Conservation (phyloP, 2,797 vertebrate genomes). For the Neosilurus hyrtlii region DNA sequence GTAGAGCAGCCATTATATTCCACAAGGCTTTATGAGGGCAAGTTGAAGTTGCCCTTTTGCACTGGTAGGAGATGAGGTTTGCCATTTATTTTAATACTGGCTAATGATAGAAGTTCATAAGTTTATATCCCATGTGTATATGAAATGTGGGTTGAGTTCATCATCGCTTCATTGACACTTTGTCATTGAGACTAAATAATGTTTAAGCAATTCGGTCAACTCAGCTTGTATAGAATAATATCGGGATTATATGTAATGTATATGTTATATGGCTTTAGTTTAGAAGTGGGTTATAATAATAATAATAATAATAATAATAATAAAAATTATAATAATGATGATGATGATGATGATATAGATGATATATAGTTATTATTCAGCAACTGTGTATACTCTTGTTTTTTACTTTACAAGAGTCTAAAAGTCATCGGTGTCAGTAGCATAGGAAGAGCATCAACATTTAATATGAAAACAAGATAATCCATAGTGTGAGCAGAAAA, state of each 20-base stretch:
- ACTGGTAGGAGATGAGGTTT: slow-evolving; percentile 32
- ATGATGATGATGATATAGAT: neutral
- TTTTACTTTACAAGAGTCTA: neutral
- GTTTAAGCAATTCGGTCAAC: neutral
- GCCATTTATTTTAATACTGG: neutral
- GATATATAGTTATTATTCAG: neutral
- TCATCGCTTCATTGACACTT: neutral
- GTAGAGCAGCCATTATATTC: slow-evolving; percentile 31
- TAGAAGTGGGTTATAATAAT: neutral
- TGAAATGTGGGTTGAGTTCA: neutral
- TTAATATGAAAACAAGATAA: neutral
- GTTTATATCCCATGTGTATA: neutral
- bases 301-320: too few relatives aligned
- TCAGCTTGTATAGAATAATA: neutral
- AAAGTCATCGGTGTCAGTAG: neutral
- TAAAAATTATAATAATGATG: too few relatives aligned
- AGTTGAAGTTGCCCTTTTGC: slow-evolving; percentile 26
- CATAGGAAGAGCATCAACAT: neutral
- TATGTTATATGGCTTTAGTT: neutral
- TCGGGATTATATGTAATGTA: neutral
- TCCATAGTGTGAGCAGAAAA: neutral
- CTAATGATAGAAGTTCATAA: neutral
- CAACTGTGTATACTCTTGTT: neutral
- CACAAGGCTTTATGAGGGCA: slow-evolving; percentile 38
- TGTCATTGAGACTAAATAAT: neutral